phyloP scores from a whole-genome alignment of 2,888 invertebrate species.

The Gandaritis pyraliata region DNA sequence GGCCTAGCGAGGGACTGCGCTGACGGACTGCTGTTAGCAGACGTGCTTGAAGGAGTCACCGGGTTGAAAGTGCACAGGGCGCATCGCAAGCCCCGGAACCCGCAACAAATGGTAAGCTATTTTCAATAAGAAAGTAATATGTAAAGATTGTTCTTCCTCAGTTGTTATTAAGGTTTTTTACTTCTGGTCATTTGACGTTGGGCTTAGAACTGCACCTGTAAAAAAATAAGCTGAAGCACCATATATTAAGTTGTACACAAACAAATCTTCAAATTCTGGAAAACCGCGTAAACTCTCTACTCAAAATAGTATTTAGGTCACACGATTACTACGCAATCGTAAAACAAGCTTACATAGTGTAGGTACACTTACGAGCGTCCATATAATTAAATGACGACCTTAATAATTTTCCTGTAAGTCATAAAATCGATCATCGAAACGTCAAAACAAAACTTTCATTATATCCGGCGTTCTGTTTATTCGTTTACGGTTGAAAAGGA shows the following conservation, averaged over 20 bases:
- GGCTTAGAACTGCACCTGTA: too few relatives aligned
- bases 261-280: slow-evolving; percentile 14
- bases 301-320: slow-evolving; percentile 39
- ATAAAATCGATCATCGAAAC: slow-evolving; percentile 67
- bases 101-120: slow-evolving; percentile 95
- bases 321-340: slow-evolving; percentile 39
- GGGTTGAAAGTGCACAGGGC: slow-evolving; percentile 88
- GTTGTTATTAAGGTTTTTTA: too few relatives aligned
- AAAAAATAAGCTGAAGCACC: too few relatives aligned
- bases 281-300: slow-evolving; percentile 29
- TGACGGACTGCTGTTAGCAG: slow-evolving; percentile 95
- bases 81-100: slow-evolving; percentile 93
- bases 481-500: slow-evolving; percentile 70
- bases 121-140: too few relatives aligned
- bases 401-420: slow-evolving; percentile 58
- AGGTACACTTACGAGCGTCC: slow-evolving; percentile 22
- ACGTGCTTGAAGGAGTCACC: slow-evolving; percentile 97
- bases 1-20: slow-evolving; percentile 96
- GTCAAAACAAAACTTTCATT: slow-evolving; percentile 68
- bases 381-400: slow-evolving; percentile 46
- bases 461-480: slow-evolving; percentile 73
- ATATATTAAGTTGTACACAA: not conserved
- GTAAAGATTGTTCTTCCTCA: too few relatives aligned
- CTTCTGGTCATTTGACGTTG: too few relatives aligned
- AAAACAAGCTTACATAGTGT: slow-evolving; percentile 33